Evolutionary conservation across 1,140 invertebrate species (phyloP).

Genomic region (Drosophila bocki): DNA sequence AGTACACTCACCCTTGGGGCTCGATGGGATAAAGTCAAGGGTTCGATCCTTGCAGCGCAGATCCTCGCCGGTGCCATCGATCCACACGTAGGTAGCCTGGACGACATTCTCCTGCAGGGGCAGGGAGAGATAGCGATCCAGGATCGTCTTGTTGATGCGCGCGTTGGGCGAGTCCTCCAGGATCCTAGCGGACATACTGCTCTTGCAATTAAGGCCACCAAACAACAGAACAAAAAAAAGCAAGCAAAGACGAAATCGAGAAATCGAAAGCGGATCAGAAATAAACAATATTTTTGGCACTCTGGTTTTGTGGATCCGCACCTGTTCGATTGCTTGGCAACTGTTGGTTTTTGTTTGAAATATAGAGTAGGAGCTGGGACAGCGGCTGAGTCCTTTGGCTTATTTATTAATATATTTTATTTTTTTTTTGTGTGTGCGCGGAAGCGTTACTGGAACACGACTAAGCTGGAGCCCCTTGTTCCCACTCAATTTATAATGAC

Average conservation of each 20-base stretch:
- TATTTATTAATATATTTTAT: not conserved
- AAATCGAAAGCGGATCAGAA: conserved; percentile 29
- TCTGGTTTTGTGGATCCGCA: conserved; percentile 14
- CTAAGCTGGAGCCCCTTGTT: conserved; percentile 79
- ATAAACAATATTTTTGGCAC: conserved; percentile 51
- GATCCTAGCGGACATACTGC: conserved; percentile 81
- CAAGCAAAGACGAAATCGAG: not conserved
- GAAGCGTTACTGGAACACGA: conserved; percentile 84
- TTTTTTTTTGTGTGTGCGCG: conserved; percentile 61
- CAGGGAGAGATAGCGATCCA: conserved; percentile 90
- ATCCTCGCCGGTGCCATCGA: conserved; percentile 94
- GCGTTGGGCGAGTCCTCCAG: conserved; percentile 86
- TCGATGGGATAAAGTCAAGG: conserved; percentile 89
- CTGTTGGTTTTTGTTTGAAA: not conserved
- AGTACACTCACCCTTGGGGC: conserved; percentile 87
- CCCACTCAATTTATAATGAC: conserved; percentile 84
- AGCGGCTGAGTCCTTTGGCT: conserved; percentile 20
- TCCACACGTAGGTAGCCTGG: conserved; percentile 94
- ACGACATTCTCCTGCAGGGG: conserved; percentile 89
- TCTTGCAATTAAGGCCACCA: conserved; percentile 29
- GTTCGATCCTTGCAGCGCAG: conserved; percentile 93
- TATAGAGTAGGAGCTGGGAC: not conserved
- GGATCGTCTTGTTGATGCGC: conserved; percentile 88
- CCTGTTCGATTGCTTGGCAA: conserved; percentile 28
- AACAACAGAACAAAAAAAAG: conserved; percentile 20